A percentile compares a stretch with the other conserved stretches of the same genome.
These are phyloP conservation scores for Sinocyclocheilus maitianheensis DNA, from an alignment of 2,113 vertebrate genomes.

Conservation along the genomic window DNA sequence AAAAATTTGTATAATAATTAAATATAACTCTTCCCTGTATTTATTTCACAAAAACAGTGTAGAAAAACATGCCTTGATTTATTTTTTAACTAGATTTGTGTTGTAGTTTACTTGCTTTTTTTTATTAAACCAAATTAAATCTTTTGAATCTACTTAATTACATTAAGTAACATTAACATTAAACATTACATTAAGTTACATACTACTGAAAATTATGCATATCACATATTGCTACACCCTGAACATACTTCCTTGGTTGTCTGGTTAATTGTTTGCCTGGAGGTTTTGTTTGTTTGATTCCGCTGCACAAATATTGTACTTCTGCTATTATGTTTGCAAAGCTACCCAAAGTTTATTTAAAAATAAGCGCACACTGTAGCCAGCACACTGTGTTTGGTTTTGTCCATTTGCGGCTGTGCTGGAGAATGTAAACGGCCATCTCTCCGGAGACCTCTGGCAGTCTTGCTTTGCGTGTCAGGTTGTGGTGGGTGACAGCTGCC, in stretches of 20 bases:
- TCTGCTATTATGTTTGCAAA: constrained; percentile 2
- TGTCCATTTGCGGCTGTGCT: constrained; percentile 6
- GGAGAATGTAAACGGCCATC: constrained; percentile 16
- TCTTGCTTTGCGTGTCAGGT: constrained; percentile 44
- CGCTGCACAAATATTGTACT: neutral
- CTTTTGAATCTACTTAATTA: neutral
- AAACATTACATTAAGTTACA: too few species aligned
- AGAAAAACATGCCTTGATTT: neutral
- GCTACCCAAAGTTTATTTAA: constrained; percentile 13
- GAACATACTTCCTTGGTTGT: neutral
- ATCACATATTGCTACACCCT: neutral
- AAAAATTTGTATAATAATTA: neutral
- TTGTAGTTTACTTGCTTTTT: neutral
- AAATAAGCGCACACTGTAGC: neutral
- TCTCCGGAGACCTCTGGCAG: constrained; percentile 51
- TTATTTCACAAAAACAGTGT: neutral
- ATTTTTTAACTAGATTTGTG: neutral
- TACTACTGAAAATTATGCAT: too few species aligned
- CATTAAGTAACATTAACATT: neutral
- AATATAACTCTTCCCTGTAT: neutral
- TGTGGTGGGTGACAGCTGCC: constrained; percentile 69
- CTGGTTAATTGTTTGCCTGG: neutral
- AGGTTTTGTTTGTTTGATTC: constrained; percentile 11
- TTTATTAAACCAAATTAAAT: neutral
- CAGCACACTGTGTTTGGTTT: constrained; percentile 3